Evolutionary conservation across 2,113 vertebrate genomes (phyloP).

Genomic region (Taxidea taxus): DNA sequence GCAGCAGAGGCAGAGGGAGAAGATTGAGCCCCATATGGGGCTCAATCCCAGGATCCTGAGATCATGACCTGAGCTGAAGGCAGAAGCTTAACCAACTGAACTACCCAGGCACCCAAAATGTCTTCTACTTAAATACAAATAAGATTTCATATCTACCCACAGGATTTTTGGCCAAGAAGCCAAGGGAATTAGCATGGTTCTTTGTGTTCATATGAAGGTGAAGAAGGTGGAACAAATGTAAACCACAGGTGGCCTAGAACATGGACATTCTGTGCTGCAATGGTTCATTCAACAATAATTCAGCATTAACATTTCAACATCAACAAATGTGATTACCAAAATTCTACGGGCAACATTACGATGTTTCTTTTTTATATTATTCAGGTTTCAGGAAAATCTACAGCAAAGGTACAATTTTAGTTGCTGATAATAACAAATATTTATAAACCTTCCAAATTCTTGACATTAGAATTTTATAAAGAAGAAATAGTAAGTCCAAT

Average conservation of each 20-base stretch:
- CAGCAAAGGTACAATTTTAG: background rate
- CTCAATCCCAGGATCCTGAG: background rate
- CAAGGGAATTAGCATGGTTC: constrained; percentile 63
- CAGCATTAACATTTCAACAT: background rate
- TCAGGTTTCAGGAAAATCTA: background rate
- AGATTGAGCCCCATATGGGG: background rate
- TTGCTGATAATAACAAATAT: background rate
- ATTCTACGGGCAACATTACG: background rate
- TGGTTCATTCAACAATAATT: background rate
- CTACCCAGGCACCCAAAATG: background rate
- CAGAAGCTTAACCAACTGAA: background rate
- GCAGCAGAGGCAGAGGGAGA: background rate
- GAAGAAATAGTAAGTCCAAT: background rate
- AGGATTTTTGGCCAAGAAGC: constrained; percentile 71
- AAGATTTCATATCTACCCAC: constrained; percentile 70
- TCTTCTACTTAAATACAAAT: constrained; percentile 68
- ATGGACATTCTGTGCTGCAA: background rate
- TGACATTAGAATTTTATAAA: background rate
- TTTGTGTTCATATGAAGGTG: background rate
- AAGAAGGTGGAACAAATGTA: background rate
- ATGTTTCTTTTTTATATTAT: background rate
- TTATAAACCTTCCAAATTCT: background rate
- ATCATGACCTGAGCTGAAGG: background rate
- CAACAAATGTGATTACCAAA: accelerated
- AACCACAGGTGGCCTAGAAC: background rate